phyloP scores from a whole-genome alignment of 2,113 vertebrate species.

The Psettodes erumei region DNA sequence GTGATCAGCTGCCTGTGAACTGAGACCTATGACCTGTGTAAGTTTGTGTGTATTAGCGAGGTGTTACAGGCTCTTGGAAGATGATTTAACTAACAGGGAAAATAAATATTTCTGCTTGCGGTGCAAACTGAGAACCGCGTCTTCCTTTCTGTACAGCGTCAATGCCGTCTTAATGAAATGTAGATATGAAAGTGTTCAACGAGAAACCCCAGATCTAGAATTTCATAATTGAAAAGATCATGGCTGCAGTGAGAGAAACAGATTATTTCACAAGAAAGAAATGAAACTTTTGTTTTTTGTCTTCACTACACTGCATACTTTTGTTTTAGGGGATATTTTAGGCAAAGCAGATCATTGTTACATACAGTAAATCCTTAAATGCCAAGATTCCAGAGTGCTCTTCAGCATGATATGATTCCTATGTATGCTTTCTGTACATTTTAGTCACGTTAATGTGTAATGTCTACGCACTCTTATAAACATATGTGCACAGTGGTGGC shows the following conservation, averaged over 20 bases:
- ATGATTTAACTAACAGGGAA: neutral
- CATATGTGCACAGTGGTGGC: neutral
- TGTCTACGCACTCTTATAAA: no score
- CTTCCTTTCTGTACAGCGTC: neutral
- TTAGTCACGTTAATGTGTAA: neutral
- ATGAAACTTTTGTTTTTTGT: neutral
- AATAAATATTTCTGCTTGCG: neutral
- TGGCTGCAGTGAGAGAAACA: neutral
- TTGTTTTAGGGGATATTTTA: neutral
- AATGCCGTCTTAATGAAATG: neutral
- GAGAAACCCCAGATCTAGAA: neutral
- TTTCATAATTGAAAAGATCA: conserved; percentile 1
- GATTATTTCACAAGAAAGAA: neutral
- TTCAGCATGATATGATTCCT: neutral
- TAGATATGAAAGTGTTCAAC: neutral
- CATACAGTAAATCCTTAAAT: neutral
- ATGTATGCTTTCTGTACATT: neutral
- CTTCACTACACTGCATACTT: no score
- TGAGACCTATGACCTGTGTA: conserved; percentile 46
- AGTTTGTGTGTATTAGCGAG: neutral
- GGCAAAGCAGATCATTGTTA: neutral
- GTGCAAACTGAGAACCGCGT: neutral
- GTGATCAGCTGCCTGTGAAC: conserved; percentile 35
- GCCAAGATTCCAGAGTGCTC: neutral
- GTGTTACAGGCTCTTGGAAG: neutral